phyloP scores from a whole-genome alignment of 64 coral and sea anemone species.

The Dendronephthya gigantea region DNA sequence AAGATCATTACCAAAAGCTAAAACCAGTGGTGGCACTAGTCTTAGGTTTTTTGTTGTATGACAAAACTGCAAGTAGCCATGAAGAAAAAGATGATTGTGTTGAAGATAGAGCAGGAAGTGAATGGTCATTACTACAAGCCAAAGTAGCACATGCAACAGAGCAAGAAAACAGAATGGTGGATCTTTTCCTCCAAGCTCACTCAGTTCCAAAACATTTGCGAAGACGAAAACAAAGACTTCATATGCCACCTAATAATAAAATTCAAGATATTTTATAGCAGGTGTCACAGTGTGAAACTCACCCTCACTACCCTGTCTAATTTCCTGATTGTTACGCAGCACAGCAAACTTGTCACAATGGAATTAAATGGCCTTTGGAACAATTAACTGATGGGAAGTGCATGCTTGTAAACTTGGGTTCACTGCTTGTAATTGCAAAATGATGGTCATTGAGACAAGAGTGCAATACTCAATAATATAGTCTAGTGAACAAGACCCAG shows the following conservation, averaged over 20 bases:
- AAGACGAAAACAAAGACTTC: constrained; percentile 60
- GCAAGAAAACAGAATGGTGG: constrained; percentile 72
- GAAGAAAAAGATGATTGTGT: constrained; percentile 59
- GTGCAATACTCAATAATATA: no score
- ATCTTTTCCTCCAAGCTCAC: constrained; percentile 39
- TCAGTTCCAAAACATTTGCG: neutral
- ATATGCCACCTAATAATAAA: constrained; percentile 52
- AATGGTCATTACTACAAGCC: constrained; percentile 55
- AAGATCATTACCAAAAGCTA: constrained; percentile 45
- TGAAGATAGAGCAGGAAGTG: constrained; percentile 51
- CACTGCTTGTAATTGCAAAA: no score
- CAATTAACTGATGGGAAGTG: no score
- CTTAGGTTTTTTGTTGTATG: constrained; percentile 67
- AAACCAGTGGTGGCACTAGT: constrained; percentile 45
- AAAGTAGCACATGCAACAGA: constrained; percentile 63
- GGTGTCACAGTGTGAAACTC: no score
- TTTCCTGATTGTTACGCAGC: no score
- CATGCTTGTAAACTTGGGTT: no score
- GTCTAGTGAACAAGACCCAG: no score
- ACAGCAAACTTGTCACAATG: no score
- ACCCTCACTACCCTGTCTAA: no score
- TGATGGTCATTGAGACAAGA: no score
- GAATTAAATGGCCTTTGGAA: no score
- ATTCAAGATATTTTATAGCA: no score
- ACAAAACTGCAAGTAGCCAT: constrained; percentile 76